Conservation (phyloP, 2,888 invertebrate genomes). For the Rhagophthalmus giganteus region DNA sequence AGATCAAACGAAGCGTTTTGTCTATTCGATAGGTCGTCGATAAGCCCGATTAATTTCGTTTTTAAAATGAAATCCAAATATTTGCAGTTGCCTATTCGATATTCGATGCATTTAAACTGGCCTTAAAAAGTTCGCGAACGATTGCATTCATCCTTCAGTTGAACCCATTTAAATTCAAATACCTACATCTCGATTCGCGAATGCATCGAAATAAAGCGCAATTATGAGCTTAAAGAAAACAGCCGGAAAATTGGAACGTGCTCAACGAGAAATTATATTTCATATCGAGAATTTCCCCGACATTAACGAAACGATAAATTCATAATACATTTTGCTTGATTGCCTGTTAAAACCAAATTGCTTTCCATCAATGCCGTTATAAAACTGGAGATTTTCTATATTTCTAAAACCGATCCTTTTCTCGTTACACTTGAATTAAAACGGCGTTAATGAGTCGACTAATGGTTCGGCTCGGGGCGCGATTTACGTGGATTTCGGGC, state of each 20-base stretch:
- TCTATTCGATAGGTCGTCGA: not conserved
- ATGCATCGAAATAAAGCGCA: not conserved
- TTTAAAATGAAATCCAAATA: conserved; percentile 36
- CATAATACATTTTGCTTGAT: too few relatives aligned
- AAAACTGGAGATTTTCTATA: too few relatives aligned
- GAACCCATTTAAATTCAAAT: conserved; percentile 7
- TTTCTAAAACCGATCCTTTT: too few relatives aligned
- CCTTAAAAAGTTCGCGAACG: conserved; percentile 14
- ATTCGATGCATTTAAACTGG: conserved; percentile 40
- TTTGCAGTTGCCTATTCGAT: conserved; percentile 27
- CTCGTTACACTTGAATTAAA: too few relatives aligned
- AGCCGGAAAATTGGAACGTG: not conserved
- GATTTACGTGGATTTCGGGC: too few relatives aligned
- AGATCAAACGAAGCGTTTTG: conserved; percentile 11
- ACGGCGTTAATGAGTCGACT: too few relatives aligned
- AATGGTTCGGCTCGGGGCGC: too few relatives aligned
- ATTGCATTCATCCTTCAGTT: conserved; percentile 7
- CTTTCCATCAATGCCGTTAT: too few relatives aligned
- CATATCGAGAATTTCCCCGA: too few relatives aligned
- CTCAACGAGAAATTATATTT: not conserved
- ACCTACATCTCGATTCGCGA: not conserved
- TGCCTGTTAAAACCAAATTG: too few relatives aligned
- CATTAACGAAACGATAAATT: too few relatives aligned
- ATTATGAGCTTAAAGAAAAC: not conserved
- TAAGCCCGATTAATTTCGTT: conserved; percentile 32